Conservation (phyloP, 2,888 invertebrate species). For the Dolichopus griseipennis region DNA sequence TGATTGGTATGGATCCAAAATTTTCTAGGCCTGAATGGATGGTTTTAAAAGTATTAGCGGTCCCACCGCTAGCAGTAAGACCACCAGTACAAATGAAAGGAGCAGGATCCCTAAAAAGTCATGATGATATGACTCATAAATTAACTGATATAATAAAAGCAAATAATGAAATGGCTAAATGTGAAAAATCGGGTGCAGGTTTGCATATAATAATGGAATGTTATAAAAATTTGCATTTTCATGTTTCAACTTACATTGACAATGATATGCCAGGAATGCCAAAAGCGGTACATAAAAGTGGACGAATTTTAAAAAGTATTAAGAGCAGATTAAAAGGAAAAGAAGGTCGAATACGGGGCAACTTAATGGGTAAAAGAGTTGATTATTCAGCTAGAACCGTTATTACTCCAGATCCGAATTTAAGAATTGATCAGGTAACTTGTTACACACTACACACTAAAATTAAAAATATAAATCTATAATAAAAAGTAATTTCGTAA, state of each 20-base stretch:
- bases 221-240: conserved; percentile 55
- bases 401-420: conserved; percentile 49
- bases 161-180: conserved; percentile 52
- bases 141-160: conserved; percentile 57
- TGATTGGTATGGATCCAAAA: conserved; percentile 86
- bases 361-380: conserved; percentile 61
- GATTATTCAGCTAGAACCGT: conserved; percentile 61
- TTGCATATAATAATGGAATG: conserved; percentile 56
- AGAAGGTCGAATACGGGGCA: conserved; percentile 58
- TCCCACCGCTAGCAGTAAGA: conserved; percentile 85
- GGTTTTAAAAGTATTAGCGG: conserved; percentile 79
- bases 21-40: conserved; percentile 96
- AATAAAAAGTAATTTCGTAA: no score
- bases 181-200: conserved; percentile 55
- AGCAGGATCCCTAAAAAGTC: conserved; percentile 47
- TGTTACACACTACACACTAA: neutral
- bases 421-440: conserved; percentile 44
- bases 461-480: no score
- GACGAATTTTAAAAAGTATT: conserved; percentile 55
- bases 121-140: conserved; percentile 60
- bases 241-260: conserved; percentile 55
- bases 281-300: conserved; percentile 55
- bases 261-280: conserved; percentile 56
- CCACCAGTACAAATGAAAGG: conserved; percentile 89
- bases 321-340: conserved; percentile 55